Conservation (phyloP, 64 coral and sea anemone species). For the Anthopleura sola region DNA sequence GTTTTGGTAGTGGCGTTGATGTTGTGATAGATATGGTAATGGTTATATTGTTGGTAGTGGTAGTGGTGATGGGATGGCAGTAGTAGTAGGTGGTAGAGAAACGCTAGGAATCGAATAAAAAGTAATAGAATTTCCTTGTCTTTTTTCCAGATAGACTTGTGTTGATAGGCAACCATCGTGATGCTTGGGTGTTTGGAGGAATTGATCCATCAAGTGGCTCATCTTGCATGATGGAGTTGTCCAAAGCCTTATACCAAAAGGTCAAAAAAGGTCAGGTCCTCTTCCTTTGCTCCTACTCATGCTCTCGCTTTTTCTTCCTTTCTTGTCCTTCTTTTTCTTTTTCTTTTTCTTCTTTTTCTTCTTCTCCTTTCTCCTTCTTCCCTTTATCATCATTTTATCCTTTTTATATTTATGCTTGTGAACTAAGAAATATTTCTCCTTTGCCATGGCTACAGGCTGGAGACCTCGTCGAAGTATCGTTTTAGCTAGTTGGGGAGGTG, state of each 20-base stretch:
- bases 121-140: background rate
- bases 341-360: too few species aligned
- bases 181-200: slow-evolving; percentile 98
- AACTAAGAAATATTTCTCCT: background rate
- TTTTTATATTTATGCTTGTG: background rate
- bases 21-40: too few species aligned
- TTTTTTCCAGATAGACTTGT: slow-evolving; percentile 73
- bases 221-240: slow-evolving; percentile 85
- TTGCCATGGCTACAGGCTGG: slow-evolving; percentile 52
- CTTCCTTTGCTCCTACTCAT: too few species aligned
- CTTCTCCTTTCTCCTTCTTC: background rate
- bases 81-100: too few species aligned
- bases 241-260: slow-evolving; percentile 48
- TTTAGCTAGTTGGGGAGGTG: slow-evolving; percentile 95
- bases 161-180: slow-evolving; percentile 88
- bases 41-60: too few species aligned
- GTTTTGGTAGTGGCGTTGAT: too few species aligned
- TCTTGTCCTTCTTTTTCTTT: background rate
- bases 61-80: background rate
- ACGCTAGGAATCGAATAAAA: background rate
- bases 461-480: slow-evolving; percentile 88
- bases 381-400: background rate
- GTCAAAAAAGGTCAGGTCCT: slow-evolving; percentile 55
- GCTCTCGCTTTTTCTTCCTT: background rate
- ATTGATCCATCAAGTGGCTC: slow-evolving; percentile 96